A percentile compares a stretch with the other conserved stretches of the same genome.
phyloP scores from a whole-genome alignment of 2,888 invertebrate species.

The Drosophila mimetica region DNA sequence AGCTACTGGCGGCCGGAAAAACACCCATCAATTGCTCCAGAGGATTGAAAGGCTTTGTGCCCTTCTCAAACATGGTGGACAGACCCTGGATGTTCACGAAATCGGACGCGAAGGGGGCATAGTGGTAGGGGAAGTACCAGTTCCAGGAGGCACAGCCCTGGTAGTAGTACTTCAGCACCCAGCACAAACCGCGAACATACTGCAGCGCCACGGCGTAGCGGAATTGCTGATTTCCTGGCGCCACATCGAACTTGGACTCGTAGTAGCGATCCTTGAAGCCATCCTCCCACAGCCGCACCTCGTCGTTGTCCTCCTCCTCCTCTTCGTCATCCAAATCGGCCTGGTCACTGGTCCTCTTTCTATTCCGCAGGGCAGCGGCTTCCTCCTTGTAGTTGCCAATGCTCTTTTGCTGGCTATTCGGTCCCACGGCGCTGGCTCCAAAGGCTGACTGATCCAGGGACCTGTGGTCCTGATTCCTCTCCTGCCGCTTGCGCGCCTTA shows the following conservation, averaged over 20 bases:
- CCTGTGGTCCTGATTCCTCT: slow-evolving; percentile 86
- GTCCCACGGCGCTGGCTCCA: slow-evolving; percentile 89
- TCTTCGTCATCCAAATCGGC: slow-evolving; percentile 74
- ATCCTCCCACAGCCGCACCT: slow-evolving; percentile 94
- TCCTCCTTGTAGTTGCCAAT: slow-evolving; percentile 90
- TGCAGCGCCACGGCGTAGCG: slow-evolving; percentile 96
- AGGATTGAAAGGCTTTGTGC: slow-evolving; percentile 97
- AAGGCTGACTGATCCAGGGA: slow-evolving; percentile 90
- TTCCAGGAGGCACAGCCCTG: slow-evolving; percentile 99
- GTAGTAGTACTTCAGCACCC: slow-evolving; percentile 99
- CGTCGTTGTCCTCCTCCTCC: slow-evolving; percentile 68
- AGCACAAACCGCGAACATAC: slow-evolving; percentile 97
- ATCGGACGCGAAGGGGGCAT: slow-evolving; percentile 99
- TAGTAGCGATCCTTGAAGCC: slow-evolving; percentile 99
- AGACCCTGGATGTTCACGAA: slow-evolving; percentile 95
- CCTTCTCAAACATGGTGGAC: slow-evolving; percentile 93
- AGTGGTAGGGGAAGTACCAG: slow-evolving; percentile 99
- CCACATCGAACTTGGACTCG: slow-evolving; percentile 95
- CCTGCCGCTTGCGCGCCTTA: slow-evolving; percentile 85
- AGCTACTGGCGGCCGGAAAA: slow-evolving; percentile 98
- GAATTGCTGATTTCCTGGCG: slow-evolving; percentile 91
- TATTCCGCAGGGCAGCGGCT: slow-evolving; percentile 86
- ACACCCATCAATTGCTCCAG: slow-evolving; percentile 99
- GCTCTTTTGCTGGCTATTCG: slow-evolving; percentile 83
- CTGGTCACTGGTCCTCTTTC: slow-evolving; percentile 58